Evolutionary conservation across 2,888 invertebrate genomes (phyloP), one percentile per base, ranked within the genome.

Genomic region (Pachydiplax longipennis): DNA sequence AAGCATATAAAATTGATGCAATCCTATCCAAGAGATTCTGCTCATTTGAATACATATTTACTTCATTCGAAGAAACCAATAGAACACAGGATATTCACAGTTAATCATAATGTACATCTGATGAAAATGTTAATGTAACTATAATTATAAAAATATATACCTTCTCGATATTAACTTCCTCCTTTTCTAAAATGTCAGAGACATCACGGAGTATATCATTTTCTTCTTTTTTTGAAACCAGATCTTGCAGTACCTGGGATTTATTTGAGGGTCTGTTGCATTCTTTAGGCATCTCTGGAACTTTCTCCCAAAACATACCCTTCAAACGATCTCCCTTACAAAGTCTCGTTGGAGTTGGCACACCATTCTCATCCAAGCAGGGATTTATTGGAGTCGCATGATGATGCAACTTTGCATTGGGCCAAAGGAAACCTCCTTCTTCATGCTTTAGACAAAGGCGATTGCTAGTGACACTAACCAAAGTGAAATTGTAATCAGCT

Each of bases 221-320:
- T 12, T 37, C 61, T 22, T 22, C 37, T 2, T 2, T 53, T 25
- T 48, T 90, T 4, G 2, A 37, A 18, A 35, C 18, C 8, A 58
- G 40, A 40, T 80, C 73, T 0, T 53, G 58, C 2, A 90, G 61
- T 35, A n/a, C 22, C 37, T 90, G 44, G 22, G 80, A 37, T 90
- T 37, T 35, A 8, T 35, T 25, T 35, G 80, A 58, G 37, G 58
- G 81, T n/a, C 48, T 44, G 18, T 18, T 25, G 15, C 81, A 81
- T 81, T 35, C 58, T 22, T 61, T 35, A 13, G 81, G 81, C 35
- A n/a, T 37, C 61, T 10, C 13, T n/a, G 80, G 80, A 10, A 35
- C 61, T 37, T 61, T 10, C 8, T 44, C 87, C 91, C 91, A 91
- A 80, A 65, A 90, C 8, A 90, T 90, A n/a, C 91, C 91, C 2